Conservation (phyloP, 2,113 vertebrate genomes). For the Cariama cristata region DNA sequence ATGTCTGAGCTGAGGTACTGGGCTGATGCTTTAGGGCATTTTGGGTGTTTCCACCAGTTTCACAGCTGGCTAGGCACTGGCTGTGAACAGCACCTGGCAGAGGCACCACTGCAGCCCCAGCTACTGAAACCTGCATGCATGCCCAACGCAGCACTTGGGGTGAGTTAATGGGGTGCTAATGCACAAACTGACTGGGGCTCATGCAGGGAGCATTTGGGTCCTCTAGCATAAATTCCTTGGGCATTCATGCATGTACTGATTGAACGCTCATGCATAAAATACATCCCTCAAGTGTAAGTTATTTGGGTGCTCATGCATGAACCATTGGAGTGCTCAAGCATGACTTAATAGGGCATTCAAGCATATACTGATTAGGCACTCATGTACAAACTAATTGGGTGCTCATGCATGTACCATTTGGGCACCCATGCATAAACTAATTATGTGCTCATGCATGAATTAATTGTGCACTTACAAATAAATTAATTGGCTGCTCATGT, state of each 20-base stretch:
- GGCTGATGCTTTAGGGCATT: background rate
- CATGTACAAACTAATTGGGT: background rate
- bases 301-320: background rate
- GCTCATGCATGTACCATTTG: background rate
- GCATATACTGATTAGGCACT: background rate
- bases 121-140: background rate
- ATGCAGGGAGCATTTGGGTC: background rate
- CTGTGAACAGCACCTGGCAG: background rate
- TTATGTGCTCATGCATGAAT: background rate
- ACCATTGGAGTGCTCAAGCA: background rate
- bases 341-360: background rate
- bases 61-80: background rate
- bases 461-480: background rate
- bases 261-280: background rate
- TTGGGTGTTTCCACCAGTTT: background rate
- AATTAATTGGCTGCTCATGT: background rate
- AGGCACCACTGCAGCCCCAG: background rate
- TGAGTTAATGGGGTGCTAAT: background rate
- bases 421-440: background rate
- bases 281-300: background rate
- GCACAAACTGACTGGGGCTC: background rate
- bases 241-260: background rate
- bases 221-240: background rate
- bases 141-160: fast-evolving
- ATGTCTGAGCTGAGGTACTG: background rate